phyloP scores from a whole-genome alignment of 2,797 vertebrate genomes.

The Mycteria americana region DNA sequence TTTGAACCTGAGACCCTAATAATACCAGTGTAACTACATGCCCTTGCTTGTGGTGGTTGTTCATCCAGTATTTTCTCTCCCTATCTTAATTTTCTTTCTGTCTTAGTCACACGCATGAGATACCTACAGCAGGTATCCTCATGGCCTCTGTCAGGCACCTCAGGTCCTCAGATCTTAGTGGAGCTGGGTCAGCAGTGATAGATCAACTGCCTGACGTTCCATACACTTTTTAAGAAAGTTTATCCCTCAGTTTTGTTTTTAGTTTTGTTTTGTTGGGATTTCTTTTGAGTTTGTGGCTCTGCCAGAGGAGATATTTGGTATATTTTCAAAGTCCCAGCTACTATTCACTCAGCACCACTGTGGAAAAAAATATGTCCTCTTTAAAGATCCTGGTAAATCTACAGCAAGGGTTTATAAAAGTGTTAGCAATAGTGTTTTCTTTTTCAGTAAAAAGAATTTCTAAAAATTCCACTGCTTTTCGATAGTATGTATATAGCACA shows the following conservation, averaged over 20 bases:
- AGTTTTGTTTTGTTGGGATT: not conserved
- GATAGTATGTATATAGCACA: not conserved
- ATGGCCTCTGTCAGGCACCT: not conserved
- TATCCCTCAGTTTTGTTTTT: not conserved
- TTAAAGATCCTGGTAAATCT: not conserved
- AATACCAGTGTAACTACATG: not conserved
- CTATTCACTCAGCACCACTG: not conserved
- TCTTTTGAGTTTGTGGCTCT: not conserved
- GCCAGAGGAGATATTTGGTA: not conserved
- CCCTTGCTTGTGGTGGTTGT: not conserved
- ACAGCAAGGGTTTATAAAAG: not conserved
- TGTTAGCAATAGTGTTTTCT: not conserved
- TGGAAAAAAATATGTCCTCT: not conserved
- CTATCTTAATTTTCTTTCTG: not conserved
- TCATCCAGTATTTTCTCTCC: not conserved
- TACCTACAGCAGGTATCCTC: not conserved
- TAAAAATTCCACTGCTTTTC: not conserved
- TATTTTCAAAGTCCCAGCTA: not conserved
- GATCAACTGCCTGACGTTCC: not conserved
- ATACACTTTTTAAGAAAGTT: not conserved
- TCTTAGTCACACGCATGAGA: not conserved
- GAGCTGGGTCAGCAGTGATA: not conserved
- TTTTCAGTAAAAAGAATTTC: not conserved
- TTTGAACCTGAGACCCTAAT: not conserved
- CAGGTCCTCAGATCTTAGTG: not conserved